phyloP scores from a whole-genome alignment of 2,888 invertebrate species.

The Steinernema scapterisci region DNA sequence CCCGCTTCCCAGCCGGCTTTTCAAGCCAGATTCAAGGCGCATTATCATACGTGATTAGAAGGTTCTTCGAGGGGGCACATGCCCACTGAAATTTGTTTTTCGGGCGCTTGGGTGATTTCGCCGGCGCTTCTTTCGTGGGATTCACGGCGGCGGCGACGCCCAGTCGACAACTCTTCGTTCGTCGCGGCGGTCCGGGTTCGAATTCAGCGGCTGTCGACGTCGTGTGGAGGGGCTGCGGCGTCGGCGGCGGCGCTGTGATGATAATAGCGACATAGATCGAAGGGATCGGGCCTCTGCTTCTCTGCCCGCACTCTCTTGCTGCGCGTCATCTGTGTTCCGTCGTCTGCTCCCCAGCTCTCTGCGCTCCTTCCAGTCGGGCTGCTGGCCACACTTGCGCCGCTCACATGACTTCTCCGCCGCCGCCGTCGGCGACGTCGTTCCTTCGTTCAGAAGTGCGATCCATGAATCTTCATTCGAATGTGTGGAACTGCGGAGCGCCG shows the following conservation, averaged over 20 bases:
- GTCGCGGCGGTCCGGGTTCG: slow-evolving; percentile 13
- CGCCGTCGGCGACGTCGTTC: no score
- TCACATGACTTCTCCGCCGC: slow-evolving; percentile 16
- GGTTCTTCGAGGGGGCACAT: no score
- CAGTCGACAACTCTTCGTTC: background rate
- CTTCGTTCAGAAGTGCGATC: slow-evolving; percentile 12
- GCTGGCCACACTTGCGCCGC: slow-evolving; percentile 16
- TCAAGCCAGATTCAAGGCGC: background rate
- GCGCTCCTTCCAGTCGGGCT: slow-evolving; percentile 9
- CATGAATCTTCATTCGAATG: background rate
- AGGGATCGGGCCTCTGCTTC: slow-evolving; percentile 19
- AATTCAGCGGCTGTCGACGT: slow-evolving; percentile 26
- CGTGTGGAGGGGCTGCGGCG: background rate
- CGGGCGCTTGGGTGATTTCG: slow-evolving; percentile 1
- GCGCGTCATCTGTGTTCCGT: slow-evolving; percentile 4
- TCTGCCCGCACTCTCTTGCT: slow-evolving; percentile 16
- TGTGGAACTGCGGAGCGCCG: slow-evolving; percentile 5
- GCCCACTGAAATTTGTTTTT: background rate
- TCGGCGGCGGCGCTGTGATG: slow-evolving; percentile 22
- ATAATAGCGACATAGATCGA: slow-evolving; percentile 19
- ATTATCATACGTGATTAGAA: no score
- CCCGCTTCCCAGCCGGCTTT: background rate
- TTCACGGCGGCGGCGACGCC: background rate
- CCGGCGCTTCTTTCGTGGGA: background rate
- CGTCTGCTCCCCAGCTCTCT: background rate